These are phyloP conservation scores for Drosophila paulistorum DNA, from an alignment of 1,140 invertebrate genomes.

Conservation along the genomic window DNA sequence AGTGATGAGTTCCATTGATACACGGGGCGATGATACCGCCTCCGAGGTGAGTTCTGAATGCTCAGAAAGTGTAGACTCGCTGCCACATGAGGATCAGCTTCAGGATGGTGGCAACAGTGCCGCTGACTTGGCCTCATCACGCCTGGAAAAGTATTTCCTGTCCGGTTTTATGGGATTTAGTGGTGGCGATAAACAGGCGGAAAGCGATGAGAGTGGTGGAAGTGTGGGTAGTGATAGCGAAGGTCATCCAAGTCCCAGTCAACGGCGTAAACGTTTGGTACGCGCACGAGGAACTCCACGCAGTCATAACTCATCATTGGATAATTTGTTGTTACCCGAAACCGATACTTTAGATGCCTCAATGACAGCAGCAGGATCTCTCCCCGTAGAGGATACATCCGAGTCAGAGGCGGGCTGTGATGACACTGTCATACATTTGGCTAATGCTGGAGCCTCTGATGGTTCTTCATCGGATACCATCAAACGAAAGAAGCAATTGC, in stretches of 20 bases:
- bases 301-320: constrained; percentile 91
- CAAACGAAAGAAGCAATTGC: constrained; percentile 90
- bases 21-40: constrained; percentile 87
- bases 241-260: constrained; percentile 92
- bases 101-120: constrained; percentile 84
- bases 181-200: constrained; percentile 87
- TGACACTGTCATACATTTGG: constrained; percentile 86
- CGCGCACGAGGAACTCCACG: constrained; percentile 90
- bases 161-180: constrained; percentile 93
- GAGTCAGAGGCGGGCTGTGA: constrained; percentile 90
- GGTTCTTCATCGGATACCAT: constrained; percentile 90
- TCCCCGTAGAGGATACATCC: constrained; percentile 86
- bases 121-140: constrained; percentile 90
- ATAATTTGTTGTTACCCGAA: constrained; percentile 86
- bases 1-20: constrained; percentile 83
- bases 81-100: constrained; percentile 84
- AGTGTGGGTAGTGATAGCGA: constrained; percentile 93
- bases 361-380: constrained; percentile 72
- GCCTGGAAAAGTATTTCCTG: constrained; percentile 95
- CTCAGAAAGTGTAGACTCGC: constrained; percentile 91
- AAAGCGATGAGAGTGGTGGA: constrained; percentile 86
- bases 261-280: constrained; percentile 90
- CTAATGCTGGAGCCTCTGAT: constrained; percentile 84
- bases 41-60: constrained; percentile 95
- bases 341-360: constrained; percentile 84